Conservation (phyloP, 2,888 invertebrate genomes). For the Taphrorychus bicolor region DNA sequence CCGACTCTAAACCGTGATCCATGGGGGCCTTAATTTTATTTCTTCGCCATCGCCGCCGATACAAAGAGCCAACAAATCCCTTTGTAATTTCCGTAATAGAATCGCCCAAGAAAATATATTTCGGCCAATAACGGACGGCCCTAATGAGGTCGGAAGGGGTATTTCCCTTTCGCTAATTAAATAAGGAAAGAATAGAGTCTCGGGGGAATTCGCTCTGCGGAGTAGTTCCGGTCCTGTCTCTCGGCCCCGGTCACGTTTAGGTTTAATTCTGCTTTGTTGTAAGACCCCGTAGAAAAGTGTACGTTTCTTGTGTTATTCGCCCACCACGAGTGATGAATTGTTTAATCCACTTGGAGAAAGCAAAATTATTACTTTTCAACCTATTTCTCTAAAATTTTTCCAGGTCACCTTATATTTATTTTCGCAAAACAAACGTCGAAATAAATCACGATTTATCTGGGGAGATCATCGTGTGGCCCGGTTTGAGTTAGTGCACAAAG, state of each 20-base stretch:
- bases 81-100: slow-evolving; percentile 21
- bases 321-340: background rate
- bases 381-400: background rate
- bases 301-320: background rate
- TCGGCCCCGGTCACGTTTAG: slow-evolving; percentile 5
- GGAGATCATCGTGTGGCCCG: background rate
- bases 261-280: background rate
- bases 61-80: slow-evolving; percentile 10
- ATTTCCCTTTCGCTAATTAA: slow-evolving; percentile 30
- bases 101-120: slow-evolving; percentile 29
- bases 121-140: slow-evolving; percentile 27
- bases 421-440: background rate
- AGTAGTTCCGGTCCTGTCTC: background rate
- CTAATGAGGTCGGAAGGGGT: slow-evolving; percentile 26
- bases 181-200: slow-evolving; percentile 26
- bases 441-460: slow-evolving; percentile 11
- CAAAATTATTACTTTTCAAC: too few species aligned
- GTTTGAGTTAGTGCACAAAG: slow-evolving; percentile 12
- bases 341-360: background rate
- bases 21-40: background rate
- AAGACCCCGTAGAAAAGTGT: background rate
- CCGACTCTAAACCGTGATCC: background rate
- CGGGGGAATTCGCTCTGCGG: slow-evolving; percentile 6
- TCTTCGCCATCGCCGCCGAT: background rate
- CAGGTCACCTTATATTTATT: background rate